phyloP scores from a whole-genome alignment of 2,113 vertebrate species.

The Lethenteron camtschaticum region DNA sequence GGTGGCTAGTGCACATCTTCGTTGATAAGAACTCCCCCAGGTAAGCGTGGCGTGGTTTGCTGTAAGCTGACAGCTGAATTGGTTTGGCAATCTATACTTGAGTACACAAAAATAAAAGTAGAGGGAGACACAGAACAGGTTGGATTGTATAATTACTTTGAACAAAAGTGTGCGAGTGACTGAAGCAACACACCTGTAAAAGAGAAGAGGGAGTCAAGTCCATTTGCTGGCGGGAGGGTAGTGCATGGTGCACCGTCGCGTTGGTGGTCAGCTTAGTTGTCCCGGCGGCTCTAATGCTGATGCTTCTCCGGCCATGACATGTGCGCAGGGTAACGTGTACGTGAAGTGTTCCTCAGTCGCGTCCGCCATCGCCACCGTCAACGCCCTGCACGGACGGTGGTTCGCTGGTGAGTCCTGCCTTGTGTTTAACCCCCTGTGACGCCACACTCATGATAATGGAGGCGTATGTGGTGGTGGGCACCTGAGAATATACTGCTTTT shows the following conservation, averaged over 20 bases:
- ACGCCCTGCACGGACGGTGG: constrained; percentile 6
- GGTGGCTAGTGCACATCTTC: constrained; percentile 5
- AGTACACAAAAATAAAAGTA: too few species aligned
- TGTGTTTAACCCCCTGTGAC: background rate
- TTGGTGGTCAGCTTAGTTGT: too few species aligned
- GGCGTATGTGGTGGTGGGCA: background rate
- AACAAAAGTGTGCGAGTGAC: too few species aligned
- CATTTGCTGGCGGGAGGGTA: too few species aligned
- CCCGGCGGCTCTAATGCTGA: background rate
- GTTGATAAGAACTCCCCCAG: background rate
- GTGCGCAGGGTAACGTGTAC: constrained; percentile 4
- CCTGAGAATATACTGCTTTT: background rate
- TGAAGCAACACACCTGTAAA: too few species aligned
- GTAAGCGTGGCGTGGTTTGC: background rate
- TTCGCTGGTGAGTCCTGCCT: constrained; percentile 7
- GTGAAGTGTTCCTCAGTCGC: constrained; percentile 1
- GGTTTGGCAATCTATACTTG: too few species aligned
- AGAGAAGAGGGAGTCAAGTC: too few species aligned
- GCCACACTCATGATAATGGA: background rate
- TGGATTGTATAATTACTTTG: too few species aligned
- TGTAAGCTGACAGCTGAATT: too few species aligned
- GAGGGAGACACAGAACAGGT: too few species aligned
- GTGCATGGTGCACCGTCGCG: too few species aligned
- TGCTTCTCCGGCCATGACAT: too few species aligned
- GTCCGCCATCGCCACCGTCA: background rate